A percentile compares a stretch with the other conserved stretches of the same genome.
Conservation (phyloP, 92 coral and sea anemone genomes). For the Parazoanthus atlanticus region DNA sequence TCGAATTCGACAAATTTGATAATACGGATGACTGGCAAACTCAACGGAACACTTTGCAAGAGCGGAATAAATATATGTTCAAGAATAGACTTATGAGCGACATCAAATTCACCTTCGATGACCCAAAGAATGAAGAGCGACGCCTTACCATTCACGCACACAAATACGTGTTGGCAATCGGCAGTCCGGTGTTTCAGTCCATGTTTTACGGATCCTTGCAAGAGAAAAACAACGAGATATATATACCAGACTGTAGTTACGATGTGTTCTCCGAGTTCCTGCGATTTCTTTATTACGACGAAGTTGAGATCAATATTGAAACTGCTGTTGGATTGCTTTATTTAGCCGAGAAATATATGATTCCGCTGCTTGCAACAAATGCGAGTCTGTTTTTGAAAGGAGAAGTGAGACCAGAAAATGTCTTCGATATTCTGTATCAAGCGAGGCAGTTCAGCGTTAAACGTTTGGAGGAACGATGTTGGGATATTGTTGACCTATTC, state of each 20-base stretch:
- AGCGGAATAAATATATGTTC: conserved; percentile 51
- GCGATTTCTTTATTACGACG: conserved; percentile 44
- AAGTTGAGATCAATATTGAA: conserved; percentile 39
- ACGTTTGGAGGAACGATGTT: not conserved
- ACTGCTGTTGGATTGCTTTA: conserved; percentile 45
- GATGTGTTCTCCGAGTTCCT: conserved; percentile 42
- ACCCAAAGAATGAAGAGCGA: conserved; percentile 9
- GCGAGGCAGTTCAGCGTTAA: not conserved
- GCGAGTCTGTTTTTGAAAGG: conserved; percentile 2
- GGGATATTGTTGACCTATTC: not conserved
- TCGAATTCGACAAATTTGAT: not conserved
- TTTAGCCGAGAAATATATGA: conserved; percentile 49
- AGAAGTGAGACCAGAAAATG: conserved; percentile 3
- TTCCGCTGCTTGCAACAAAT: conserved; percentile 33
- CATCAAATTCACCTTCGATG: conserved; percentile 32
- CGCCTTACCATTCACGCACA: conserved; percentile 43
- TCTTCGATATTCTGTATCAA: not conserved
- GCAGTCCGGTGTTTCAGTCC: conserved; percentile 52
- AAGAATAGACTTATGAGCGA: conserved; percentile 53
- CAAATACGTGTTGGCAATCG: conserved; percentile 48
- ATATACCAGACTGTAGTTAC: conserved; percentile 49
- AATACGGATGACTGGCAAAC: conserved; percentile 46
- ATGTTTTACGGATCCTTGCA: conserved; percentile 53
- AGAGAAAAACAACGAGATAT: conserved; percentile 49
- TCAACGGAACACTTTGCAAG: conserved; percentile 34